phyloP scores from a whole-genome alignment of 2,888 invertebrate species.

The Sphaerophoria rueppellii region DNA sequence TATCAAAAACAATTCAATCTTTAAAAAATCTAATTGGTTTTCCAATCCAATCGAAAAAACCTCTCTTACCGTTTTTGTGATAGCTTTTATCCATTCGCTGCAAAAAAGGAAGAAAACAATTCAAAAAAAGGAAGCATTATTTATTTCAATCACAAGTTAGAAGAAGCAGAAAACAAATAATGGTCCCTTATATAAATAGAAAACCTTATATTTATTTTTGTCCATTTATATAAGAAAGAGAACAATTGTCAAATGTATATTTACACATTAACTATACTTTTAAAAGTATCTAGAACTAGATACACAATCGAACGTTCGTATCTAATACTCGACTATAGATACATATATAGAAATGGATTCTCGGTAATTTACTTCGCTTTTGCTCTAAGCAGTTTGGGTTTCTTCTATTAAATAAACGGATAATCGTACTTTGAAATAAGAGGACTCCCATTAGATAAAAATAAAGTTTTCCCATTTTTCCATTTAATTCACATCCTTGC shows the following conservation, averaged over 20 bases:
- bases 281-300: conserved; percentile 8
- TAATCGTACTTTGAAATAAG: conserved; percentile 67
- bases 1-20: conserved; percentile 19
- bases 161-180: neutral
- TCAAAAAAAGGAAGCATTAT: neutral
- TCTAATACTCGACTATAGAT: neutral
- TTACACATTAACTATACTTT: conserved; percentile 15
- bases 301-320: neutral
- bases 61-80: conserved; percentile 89
- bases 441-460: conserved; percentile 67
- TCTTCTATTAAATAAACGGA: conserved; percentile 66
- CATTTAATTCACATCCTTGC: conserved; percentile 47
- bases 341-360: neutral
- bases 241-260: conserved; percentile 34
- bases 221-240: neutral
- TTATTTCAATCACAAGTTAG: conserved; percentile 32
- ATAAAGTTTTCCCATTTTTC: conserved; percentile 61
- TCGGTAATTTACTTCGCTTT: conserved; percentile 33
- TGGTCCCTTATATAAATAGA: neutral
- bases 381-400: conserved; percentile 31
- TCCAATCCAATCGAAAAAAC: neutral
- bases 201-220: neutral
- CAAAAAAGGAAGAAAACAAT: conserved; percentile 76
- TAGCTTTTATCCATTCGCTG: conserved; percentile 91
- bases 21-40: conserved; percentile 15